phyloP scores from a whole-genome alignment of 2,113 vertebrate genomes.

The Alexandromys fortis region DNA sequence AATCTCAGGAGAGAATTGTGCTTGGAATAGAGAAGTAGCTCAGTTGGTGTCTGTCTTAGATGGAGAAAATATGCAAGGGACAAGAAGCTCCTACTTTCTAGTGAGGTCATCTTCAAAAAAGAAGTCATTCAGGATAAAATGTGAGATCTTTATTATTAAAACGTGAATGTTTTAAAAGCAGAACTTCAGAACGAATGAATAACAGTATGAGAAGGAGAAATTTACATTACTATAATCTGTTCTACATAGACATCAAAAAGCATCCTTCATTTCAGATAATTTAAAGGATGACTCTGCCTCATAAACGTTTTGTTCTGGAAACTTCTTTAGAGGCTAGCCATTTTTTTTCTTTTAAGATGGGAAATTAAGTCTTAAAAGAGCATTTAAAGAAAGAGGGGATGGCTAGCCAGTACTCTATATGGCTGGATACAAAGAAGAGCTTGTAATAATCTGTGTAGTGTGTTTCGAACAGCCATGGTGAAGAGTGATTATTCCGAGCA shows the following conservation, averaged over 20 bases:
- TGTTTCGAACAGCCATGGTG: not conserved
- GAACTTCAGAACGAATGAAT: not conserved
- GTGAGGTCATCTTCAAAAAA: constrained; percentile 5
- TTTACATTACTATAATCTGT: not conserved
- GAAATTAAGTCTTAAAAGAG: not conserved
- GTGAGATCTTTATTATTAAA: constrained; percentile 32
- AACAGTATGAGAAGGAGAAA: not conserved
- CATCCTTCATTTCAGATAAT: not conserved
- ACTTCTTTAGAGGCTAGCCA: not conserved
- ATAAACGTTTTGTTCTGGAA: not conserved
- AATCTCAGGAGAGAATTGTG: constrained; percentile 81
- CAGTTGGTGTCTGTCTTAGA: not conserved
- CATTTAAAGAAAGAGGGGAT: not conserved
- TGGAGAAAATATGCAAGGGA: constrained; percentile 62
- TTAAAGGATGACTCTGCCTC: constrained; percentile 24
- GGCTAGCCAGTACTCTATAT: no score
- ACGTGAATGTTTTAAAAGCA: constrained; percentile 10
- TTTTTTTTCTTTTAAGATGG: not conserved
- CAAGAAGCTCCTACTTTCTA: constrained; percentile 24
- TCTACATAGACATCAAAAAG: not conserved
- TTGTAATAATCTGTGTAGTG: not conserved
- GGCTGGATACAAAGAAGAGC: not conserved
- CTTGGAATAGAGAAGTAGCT: constrained; percentile 78
- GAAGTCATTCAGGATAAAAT: constrained; percentile 7
- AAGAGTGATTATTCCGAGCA: not conserved